Evolutionary conservation across 2,888 invertebrate genomes (phyloP), one percentile per base, ranked within the genome.

Genomic region (Blastobasis adustella): DNA sequence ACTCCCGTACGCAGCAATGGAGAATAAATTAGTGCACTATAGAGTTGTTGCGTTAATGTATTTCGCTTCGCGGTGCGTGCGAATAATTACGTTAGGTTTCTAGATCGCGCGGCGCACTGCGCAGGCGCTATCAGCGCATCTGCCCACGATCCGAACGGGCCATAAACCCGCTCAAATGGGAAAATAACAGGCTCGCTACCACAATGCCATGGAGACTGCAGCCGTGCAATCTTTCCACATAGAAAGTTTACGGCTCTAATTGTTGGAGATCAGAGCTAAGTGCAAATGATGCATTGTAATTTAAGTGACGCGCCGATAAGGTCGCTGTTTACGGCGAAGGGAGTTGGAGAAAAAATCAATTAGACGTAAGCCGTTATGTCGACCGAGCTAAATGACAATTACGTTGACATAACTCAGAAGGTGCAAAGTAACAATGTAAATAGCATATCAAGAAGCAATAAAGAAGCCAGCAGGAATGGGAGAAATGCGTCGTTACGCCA

Each of bases 121-220:
- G 23, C 70, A 72, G 73, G 75, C 67, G 63, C 69, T 86, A 86
- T 87, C 85, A 74, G 68, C 59, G 61, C 80, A 86, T 87, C 86
- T 79, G 71, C 69, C 66, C 62, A 58, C 65, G 62, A 65, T 63
- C 70, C 78, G 71, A 76, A 77, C 68, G 72, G 67, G 76, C 73
- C 73, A 84, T 87, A 86, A 85, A 87, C 82, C 75, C 79, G 72
- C 73, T 85, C 80, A 82, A 85, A 86, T 86, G 87, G 78, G 87
- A 86, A 87, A 88, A 86, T 86, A 85, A 84, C 86, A 84, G 85
- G 79, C 76, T 82, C 82, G 72, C 71, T 23, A 70, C 71, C 63
- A 85, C 86, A 85, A 84, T 82, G 73, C 80, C 71, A 73, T 85
- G 80, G 85, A 85, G 86, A 87, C 84, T 70, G 69, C 62, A 56